Evolutionary conservation across 2,113 vertebrate species (phyloP).

Genomic region (Trachemys scripta): DNA sequence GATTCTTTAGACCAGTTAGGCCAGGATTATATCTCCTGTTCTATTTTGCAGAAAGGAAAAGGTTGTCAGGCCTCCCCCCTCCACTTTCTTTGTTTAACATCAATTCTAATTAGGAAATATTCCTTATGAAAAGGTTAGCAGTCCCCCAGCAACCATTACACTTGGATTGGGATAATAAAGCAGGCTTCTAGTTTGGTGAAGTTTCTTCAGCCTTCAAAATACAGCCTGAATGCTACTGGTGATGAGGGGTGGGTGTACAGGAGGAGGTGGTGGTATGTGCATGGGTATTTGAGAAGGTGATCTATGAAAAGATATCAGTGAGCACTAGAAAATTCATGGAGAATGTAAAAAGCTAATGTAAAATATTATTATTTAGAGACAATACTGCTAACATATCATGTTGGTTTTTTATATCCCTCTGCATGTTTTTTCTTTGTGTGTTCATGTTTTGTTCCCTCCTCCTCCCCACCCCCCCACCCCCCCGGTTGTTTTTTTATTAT

Average conservation of each 20-base stretch:
- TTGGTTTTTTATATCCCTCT: background rate
- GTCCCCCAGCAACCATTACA: background rate
- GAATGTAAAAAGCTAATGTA: background rate
- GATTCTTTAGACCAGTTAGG: background rate
- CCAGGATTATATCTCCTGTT: background rate
- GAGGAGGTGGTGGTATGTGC: background rate
- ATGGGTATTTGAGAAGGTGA: accelerated
- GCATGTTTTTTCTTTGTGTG: constrained; percentile 13
- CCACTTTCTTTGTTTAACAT: background rate
- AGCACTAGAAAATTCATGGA: background rate
- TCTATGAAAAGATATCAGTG: background rate
- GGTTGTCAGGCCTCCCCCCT: background rate
- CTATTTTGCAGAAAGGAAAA: background rate
- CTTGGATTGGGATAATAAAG: background rate
- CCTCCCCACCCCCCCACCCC: too few relatives aligned
- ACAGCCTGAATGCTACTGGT: background rate
- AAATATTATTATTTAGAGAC: background rate
- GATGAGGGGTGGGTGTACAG: background rate
- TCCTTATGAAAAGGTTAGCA: background rate
- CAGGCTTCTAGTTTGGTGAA: background rate
- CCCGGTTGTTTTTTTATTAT: background rate
- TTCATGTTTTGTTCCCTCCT: background rate
- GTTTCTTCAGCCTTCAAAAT: background rate
- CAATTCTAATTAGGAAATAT: background rate
- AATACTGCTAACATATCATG: background rate